Base-by-base conservation (phyloP, 2,797 vertebrate genomes). In the Glossophaga mutica region DNA sequence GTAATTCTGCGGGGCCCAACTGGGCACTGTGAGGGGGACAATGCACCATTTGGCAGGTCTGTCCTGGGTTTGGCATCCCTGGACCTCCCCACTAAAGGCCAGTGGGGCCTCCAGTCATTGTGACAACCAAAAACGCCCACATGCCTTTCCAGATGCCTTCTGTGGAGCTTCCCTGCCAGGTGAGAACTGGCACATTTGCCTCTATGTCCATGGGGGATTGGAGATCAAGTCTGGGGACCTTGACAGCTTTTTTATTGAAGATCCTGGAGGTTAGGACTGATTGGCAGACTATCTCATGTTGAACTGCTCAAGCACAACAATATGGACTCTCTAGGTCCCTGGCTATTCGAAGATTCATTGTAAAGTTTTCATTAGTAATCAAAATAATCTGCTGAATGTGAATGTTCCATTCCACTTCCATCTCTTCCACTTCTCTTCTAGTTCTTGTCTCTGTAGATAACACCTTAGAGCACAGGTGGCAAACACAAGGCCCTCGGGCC, bases 281-380 rank as follows among this genome's bases (percentile, higher is more conserved):
- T 12, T 10, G 29, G 8, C 19, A 52, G 59, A 83, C 65, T 73
- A 29, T 68, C 50, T 77, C n/a, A 46, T 10, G 2, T 48, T 76
- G 48, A 52, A 42, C 12, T 74, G 68, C 44, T 95, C 46, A 89
- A 21, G 14, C 24, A 1, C 32, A 34, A 32, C 48, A 37, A 44
- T 12, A 12, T 67, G 34, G 11, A 67, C 21, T 77, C 37, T 85
- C 8, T n/a, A 62, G 65, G 18, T 89, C 19, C 77, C 26, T 73
- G 46, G 44, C 12, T 68, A 22, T 57, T 50, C 14, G 16, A 50
- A 70, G 55, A 68, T 26, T 55, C 44, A 42, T 57, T 82, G 26
- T 15, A 26, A 78, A 89, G 16, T 70, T 86, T 87, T 90, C 42
- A 84, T 76, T 71, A 48, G 52, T 65, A 59, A 59, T 46, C 34